These are phyloP conservation scores for Mamestra brassicae DNA, from an alignment of 2,888 invertebrate species.

Conservation along the genomic window DNA sequence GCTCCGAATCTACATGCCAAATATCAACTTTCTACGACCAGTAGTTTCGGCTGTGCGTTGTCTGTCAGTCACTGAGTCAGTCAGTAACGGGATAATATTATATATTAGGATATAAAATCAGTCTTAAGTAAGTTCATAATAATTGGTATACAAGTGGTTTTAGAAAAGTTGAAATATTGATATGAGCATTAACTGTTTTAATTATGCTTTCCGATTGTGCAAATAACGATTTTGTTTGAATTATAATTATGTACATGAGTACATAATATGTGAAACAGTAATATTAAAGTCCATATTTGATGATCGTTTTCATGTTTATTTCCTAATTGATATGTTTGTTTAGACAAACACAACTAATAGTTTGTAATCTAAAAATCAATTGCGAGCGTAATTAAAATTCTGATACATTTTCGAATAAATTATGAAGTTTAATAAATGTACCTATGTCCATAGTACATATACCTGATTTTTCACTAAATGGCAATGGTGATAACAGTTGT, in stretches of 20 bases:
- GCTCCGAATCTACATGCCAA: no score
- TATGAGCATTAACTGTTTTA: not conserved
- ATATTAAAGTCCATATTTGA: not conserved
- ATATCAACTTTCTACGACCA: no score
- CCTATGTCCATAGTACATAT: no score
- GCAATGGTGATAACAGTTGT: no score
- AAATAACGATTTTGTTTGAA: not conserved
- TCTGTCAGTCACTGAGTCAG: no score
- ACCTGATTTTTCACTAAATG: no score
- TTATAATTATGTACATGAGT: not conserved
- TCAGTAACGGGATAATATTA: no score
- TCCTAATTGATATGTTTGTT: not conserved
- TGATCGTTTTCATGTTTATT: not conserved
- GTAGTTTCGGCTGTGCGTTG: no score
- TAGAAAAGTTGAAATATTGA: not conserved
- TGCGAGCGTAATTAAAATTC: not conserved
- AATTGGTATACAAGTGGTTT: not conserved
- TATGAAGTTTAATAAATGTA: not conserved
- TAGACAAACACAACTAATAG: not conserved
- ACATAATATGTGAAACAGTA: no score
- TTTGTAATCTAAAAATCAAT: not conserved
- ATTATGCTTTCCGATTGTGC: not conserved
- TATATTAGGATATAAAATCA: no score
- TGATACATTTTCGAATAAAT: conserved; percentile 2
- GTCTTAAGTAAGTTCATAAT: no score